Evolutionary conservation across 2,113 vertebrate species (phyloP).

Genomic region (Rana temporaria): DNA sequence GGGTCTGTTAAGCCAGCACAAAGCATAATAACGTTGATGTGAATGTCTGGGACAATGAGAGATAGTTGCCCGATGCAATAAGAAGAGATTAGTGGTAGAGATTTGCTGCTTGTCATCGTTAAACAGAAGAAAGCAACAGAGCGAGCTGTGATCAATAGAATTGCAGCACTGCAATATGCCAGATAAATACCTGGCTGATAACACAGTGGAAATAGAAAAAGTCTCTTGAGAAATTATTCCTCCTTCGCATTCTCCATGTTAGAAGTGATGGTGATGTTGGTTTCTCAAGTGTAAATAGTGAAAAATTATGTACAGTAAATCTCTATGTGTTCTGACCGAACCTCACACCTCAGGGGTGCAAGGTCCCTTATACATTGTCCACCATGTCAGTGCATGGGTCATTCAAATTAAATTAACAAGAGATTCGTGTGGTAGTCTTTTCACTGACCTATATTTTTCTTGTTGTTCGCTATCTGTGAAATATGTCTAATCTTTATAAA

Average conservation of each 20-base stretch:
- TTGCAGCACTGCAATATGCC: slow-evolving; percentile 6
- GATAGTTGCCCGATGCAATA: neutral
- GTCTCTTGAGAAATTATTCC: neutral
- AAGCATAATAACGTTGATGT: neutral
- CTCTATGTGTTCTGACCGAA: neutral
- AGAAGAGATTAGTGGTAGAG: slow-evolving; percentile 7
- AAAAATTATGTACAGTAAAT: too few species aligned
- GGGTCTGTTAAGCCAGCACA: neutral
- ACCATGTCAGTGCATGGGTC: too few species aligned
- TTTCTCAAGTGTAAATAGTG: neutral
- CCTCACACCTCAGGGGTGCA: too few species aligned
- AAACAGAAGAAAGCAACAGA: neutral
- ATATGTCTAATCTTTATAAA: too few species aligned
- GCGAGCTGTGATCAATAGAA: slow-evolving; percentile 21
- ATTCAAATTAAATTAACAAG: too few species aligned
- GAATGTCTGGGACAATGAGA: neutral
- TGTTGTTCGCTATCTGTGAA: too few species aligned
- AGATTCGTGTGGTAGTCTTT: too few species aligned
- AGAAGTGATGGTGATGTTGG: neutral
- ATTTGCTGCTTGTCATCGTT: slow-evolving; percentile 5
- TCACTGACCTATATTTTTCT: too few species aligned
- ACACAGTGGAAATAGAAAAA: neutral
- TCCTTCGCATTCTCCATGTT: neutral
- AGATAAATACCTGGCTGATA: slow-evolving; percentile 3
- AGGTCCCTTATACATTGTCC: too few species aligned